Base-by-base conservation (phyloP, 2,113 vertebrate genomes). In the Neogale vison region DNA sequence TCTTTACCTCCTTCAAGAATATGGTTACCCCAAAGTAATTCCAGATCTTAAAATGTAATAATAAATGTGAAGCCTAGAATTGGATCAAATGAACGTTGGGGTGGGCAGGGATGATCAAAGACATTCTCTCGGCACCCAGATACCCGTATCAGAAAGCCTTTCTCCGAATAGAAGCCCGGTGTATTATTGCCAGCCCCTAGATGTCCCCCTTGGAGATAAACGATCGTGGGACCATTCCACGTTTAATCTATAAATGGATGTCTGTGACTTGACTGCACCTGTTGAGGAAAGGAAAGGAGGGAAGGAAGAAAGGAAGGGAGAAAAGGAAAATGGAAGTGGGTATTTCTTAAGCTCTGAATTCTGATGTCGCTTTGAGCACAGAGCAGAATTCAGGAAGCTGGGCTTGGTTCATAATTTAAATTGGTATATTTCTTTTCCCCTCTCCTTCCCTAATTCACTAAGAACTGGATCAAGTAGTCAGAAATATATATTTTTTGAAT, bases 401-500 rank as follows among this genome's bases (percentile, higher is more conserved):
- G 71, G 84, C 82, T 83, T 84, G 39, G 74, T 39, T 96, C 94
- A 50, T 59, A 67, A 97, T 96, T 88, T 71, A 92, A 93, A 87
- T 76, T 52, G 93, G 97, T 93, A 12, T 61, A 92, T 96, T 90
- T 95, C 88, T 88, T 95, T 94, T 91, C 50, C 31, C 39, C 15
- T 90, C 47, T 95, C 79, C 74, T 95, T 96, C 82, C 67, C 97
- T 88, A 52, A 47, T 96, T 96, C 90, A 94, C 84, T 86, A 71
- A 97, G 95, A 98, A 97, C 45, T 77, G 92, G 13, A 96, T 95
- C 97, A 95, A 93, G 74, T 55, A 95, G 91, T 45, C 94, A 82
- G 96, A 98, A 97, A 95, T 97, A 95, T 98, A 89, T 81, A 74
- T 96, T 98, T 92, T 98, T 92, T 96, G 98, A 76, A 91, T 98